phyloP scores from a whole-genome alignment of 2,113 vertebrate species.

The Peromyscus leucopus region DNA sequence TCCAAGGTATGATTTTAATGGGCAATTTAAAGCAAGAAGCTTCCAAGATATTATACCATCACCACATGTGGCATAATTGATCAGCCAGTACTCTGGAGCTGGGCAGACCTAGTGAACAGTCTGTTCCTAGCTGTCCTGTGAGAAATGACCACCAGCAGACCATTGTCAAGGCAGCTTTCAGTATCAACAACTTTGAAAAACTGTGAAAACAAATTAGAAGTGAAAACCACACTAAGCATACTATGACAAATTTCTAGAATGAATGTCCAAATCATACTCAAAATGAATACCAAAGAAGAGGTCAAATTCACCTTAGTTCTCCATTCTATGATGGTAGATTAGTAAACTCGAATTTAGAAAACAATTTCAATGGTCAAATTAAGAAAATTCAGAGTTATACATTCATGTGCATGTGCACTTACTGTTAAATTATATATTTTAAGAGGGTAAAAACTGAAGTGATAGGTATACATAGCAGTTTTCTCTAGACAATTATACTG shows the following conservation, averaged over 20 bases:
- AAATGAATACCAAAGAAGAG: not conserved
- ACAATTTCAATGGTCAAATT: not conserved
- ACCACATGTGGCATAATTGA: not conserved
- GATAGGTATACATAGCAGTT: not conserved
- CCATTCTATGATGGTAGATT: not conserved
- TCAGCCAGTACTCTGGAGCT: accelerated
- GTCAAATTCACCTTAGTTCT: not conserved
- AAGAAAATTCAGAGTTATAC: not conserved
- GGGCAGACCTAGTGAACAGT: not conserved
- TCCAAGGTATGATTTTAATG: not conserved
- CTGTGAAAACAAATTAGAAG: too few relatives aligned
- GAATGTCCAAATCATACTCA: too few relatives aligned
- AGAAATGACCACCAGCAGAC: not conserved
- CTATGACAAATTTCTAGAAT: not conserved
- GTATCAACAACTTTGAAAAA: not conserved
- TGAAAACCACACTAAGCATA: not conserved
- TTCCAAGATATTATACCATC: not conserved
- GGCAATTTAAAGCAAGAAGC: not conserved
- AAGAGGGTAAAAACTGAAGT: not conserved
- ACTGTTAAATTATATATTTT: not conserved
- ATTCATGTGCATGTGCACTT: accelerated
- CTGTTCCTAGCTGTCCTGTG: not conserved
- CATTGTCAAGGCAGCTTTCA: not conserved
- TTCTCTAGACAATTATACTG: slow-evolving; percentile 14
- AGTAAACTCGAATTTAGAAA: slow-evolving; percentile 2